Conservation (phyloP, 2,113 vertebrate species). For the Phalacrocorax aristotelis region DNA sequence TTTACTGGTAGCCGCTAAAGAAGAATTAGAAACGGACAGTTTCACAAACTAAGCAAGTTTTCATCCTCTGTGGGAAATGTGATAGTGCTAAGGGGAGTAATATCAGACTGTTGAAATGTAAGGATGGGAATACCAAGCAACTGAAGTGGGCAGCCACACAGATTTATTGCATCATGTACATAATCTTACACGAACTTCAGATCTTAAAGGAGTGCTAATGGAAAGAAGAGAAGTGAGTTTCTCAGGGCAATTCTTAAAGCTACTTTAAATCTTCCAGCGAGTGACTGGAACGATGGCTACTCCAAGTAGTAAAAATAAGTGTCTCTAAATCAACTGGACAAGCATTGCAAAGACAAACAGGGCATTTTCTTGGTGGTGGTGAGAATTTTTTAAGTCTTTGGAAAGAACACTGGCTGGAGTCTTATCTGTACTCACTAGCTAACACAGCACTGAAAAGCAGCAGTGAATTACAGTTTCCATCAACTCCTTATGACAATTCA, state of each 20-base stretch:
- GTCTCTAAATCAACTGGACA: constrained; percentile 67
- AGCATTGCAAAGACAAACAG: constrained; percentile 54
- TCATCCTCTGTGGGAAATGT: constrained; percentile 13
- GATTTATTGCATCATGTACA: constrained; percentile 60
- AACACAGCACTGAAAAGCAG: background rate
- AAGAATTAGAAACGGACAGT: background rate
- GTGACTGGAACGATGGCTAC: constrained; percentile 44
- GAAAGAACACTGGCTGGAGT: background rate
- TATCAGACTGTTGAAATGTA: constrained; percentile 39
- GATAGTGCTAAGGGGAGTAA: constrained; percentile 22
- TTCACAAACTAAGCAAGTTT: constrained; percentile 39
- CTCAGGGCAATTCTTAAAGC: constrained; percentile 54
- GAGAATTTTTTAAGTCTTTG: background rate
- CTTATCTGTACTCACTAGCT: background rate
- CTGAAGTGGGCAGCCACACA: constrained; percentile 49
- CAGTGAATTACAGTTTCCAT: constrained; percentile 16
- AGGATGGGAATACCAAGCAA: constrained; percentile 62
- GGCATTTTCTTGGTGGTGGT: constrained; percentile 16
- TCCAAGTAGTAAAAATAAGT: constrained; percentile 55
- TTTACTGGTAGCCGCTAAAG: background rate
- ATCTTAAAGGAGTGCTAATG: constrained; percentile 58
- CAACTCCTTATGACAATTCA: constrained; percentile 38
- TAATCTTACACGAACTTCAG: constrained; percentile 13
- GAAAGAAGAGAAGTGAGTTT: constrained; percentile 21
- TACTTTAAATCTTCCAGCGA: constrained; percentile 58